A percentile compares a stretch with the other conserved stretches of the same genome.
Conservation (phyloP, 2,113 vertebrate species). For the Plecturocebus donacophilus region DNA sequence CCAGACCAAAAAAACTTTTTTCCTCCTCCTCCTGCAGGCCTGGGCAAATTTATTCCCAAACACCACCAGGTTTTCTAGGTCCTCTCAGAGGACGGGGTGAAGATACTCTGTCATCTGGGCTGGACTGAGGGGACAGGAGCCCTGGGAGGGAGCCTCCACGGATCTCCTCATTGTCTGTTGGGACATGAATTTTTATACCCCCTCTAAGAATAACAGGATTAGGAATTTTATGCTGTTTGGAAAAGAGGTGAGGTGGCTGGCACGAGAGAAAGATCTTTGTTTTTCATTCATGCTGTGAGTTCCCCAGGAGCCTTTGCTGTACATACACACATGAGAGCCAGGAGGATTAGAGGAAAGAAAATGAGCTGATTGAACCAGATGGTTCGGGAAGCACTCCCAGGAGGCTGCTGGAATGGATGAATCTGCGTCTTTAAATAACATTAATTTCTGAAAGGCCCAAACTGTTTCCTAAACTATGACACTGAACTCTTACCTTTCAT, state of each 20-base stretch:
- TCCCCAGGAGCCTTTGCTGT: conserved; percentile 22
- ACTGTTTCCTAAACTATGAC: conserved; percentile 67
- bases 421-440: conserved; percentile 74
- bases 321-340: background rate
- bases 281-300: conserved; percentile 50
- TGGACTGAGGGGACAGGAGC: background rate
- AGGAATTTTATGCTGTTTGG: conserved; percentile 65
- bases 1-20: background rate
- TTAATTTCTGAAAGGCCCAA: conserved; percentile 75
- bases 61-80: background rate
- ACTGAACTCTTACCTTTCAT: conserved; percentile 57
- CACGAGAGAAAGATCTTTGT: conserved; percentile 54
- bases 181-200: conserved; percentile 45
- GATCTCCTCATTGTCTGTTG: conserved; percentile 37
- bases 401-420: conserved; percentile 54
- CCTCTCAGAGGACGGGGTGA: background rate
- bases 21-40: conserved; percentile 9
- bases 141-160: background rate
- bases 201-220: conserved; percentile 65
- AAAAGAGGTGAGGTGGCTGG: conserved; percentile 64
- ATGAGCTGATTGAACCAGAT: conserved; percentile 67
- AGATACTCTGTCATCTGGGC: background rate
- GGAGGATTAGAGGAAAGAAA: conserved; percentile 66
- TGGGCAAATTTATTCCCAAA: background rate
- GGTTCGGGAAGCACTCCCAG: conserved; percentile 46